Base-by-base conservation (phyloP, 2,113 vertebrate genomes). In the Salminus brasiliensis region DNA sequence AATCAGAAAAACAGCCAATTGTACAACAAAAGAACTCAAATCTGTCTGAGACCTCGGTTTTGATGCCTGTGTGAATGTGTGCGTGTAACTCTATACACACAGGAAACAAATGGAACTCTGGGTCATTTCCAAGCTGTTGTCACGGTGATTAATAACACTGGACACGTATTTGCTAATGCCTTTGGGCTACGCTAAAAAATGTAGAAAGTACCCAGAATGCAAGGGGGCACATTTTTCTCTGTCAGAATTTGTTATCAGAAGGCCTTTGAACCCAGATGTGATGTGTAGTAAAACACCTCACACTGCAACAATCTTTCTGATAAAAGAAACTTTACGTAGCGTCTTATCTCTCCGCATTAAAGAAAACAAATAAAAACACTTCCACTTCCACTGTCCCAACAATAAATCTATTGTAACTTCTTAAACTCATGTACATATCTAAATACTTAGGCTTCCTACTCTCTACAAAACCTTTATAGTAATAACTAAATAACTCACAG, bases 141-240 rank as follows among this genome's bases (percentile, higher is more conserved):
- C 92, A 91, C 60, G 53, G 89, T 94, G 92, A 94, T 94, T 93
- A 94, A 94, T 94, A 92, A 92, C 89, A 86, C 82, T 88, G 91
- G 92, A 94, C 90, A 89, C 80, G 49, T 88, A 90, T 92, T 90
- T 88, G 87, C 89, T 91, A 88, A 89, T 87, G 90, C 89, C 92
- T 91, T 82, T 76, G 83, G 83, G 92, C 89, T 83, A 81, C 74
- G 29, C 71, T 69, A 41, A 76, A 83, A 53, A 89, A 91, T 88
- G 87, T 81, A 72, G 83, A 89, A 85, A 80, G 85, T 89, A 91
- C 90, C 90, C 86, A 88, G 76, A 89, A 86, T 86, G 85, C 86
- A 88, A 67, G 59, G 65, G 66, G 74, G 89, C 72, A 86, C 88
- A 91, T 93, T 92, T 88, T 92, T 93, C 90, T 91, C 82, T 92